Evolutionary conservation across 1,140 invertebrate species (phyloP).

Genomic region (Procambarus virginalis): DNA sequence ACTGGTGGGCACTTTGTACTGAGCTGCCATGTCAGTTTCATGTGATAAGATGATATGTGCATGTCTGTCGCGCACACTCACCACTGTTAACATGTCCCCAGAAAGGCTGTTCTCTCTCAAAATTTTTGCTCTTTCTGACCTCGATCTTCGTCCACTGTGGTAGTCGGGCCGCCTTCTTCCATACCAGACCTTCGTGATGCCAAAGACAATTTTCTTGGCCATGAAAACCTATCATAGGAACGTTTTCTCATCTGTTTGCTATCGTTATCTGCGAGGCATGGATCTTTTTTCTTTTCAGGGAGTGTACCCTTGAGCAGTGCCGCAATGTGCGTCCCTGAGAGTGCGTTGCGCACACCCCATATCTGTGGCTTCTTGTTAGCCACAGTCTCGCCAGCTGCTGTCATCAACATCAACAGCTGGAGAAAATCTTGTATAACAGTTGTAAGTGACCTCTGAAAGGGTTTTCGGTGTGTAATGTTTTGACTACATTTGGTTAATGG

Average conservation of each 20-base stretch:
- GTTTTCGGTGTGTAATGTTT: too few relatives aligned
- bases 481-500: too few relatives aligned
- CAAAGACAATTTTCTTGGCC: not conserved
- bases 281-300: not conserved
- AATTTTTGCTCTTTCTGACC: not conserved
- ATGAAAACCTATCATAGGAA: too few relatives aligned
- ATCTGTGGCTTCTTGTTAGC: too few relatives aligned
- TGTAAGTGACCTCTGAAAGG: too few relatives aligned
- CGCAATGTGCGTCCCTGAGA: not conserved
- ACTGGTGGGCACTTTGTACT: not conserved
- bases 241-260: not conserved
- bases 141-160: not conserved
- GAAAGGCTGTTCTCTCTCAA: too few relatives aligned
- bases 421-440: too few relatives aligned
- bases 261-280: not conserved
- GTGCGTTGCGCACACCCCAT: not conserved
- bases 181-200: not conserved
- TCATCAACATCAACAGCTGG: not conserved
- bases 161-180: not conserved
- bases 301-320: not conserved
- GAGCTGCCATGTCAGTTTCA: too few relatives aligned
- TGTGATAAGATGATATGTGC: too few relatives aligned
- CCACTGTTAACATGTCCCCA: too few relatives aligned
- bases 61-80: too few relatives aligned
- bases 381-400: too few relatives aligned